Percentiles rank a stretch among this genome's conserved stretches.
phyloP scores from a whole-genome alignment of 2,797 vertebrate genomes.

The Brotula barbata region DNA sequence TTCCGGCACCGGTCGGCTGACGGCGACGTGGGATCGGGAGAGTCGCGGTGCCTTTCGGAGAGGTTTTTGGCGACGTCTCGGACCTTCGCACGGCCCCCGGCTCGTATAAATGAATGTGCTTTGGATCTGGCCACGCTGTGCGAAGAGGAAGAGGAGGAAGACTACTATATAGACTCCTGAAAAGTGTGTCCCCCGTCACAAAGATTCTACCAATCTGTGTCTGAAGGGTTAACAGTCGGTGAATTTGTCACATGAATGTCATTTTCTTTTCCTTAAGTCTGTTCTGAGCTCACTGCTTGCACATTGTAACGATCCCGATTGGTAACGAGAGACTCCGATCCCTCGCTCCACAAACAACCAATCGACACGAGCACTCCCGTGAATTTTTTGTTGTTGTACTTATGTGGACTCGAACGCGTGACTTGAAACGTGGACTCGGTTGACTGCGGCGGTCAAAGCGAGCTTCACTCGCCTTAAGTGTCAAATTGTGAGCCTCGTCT shows the following conservation, averaged over 20 bases:
- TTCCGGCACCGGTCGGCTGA: constrained; percentile 70
- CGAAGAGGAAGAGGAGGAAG: constrained; percentile 62
- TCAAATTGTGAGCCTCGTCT: too few relatives aligned
- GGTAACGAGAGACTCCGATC: constrained; percentile 42
- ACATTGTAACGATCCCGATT: constrained; percentile 58
- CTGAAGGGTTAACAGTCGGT: constrained; percentile 32
- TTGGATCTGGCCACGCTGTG: constrained; percentile 31
- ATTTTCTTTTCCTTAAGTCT: constrained; percentile 54
- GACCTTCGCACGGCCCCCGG: too few relatives aligned
- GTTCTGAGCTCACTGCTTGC: constrained; percentile 69
- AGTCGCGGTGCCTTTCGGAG: constrained; percentile 61
- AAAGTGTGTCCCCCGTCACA: constrained; percentile 36
- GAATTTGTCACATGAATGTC: constrained; percentile 70
- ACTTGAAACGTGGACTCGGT: too few relatives aligned
- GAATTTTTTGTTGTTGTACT: too few relatives aligned
- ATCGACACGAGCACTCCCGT: constrained; percentile 60
- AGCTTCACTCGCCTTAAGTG: too few relatives aligned
- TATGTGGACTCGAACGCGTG: too few relatives aligned
- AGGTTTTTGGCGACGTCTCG: constrained; percentile 51
- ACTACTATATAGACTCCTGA: constrained; percentile 43
- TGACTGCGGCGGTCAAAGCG: too few relatives aligned
- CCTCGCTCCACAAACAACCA: constrained; percentile 35
- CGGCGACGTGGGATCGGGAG: constrained; percentile 45
- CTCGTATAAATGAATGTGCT: constrained; percentile 49
- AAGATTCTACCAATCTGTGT: constrained; percentile 50